Percentiles rank a stretch among this genome's conserved stretches.
These are phyloP conservation scores for Ailuropoda melanoleuca DNA, from an alignment of 2,113 vertebrate species.

Conservation along the genomic window DNA sequence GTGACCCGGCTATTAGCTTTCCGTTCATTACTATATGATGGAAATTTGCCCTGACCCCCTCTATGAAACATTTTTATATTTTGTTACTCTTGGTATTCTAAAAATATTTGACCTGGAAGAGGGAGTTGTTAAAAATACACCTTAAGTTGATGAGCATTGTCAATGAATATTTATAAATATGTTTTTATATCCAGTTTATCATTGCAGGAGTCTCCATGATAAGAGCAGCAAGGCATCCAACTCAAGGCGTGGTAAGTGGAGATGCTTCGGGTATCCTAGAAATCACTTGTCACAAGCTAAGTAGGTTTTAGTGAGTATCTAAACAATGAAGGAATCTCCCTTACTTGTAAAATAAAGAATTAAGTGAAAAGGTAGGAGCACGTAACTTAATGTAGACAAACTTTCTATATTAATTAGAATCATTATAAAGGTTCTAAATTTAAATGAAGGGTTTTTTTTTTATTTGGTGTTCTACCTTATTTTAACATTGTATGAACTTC, in stretches of 20 bases:
- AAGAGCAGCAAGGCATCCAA: neutral
- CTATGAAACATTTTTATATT: neutral
- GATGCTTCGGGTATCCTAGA: neutral
- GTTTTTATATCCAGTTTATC: slow-evolving; percentile 73
- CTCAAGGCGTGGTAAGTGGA: slow-evolving; percentile 29
- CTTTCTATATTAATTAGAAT: neutral
- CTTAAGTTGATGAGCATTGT: slow-evolving; percentile 29
- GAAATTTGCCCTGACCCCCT: neutral
- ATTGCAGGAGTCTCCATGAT: slow-evolving; percentile 53
- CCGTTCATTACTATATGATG: neutral
- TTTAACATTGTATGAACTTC: neutral
- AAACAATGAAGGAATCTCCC: neutral
- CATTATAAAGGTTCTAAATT: slow-evolving; percentile 24
- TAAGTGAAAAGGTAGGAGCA: neutral
- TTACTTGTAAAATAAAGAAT: slow-evolving; percentile 13
- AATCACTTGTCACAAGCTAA: neutral
- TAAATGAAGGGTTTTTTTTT: neutral
- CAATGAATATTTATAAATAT: slow-evolving; percentile 61
- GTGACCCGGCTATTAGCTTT: neutral
- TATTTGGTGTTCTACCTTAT: neutral
- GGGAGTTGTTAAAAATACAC: slow-evolving; percentile 3
- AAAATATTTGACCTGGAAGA: slow-evolving; percentile 28
- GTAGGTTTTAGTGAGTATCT: neutral
- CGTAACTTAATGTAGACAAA: neutral
- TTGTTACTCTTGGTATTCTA: slow-evolving; percentile 10